Evolutionary conservation across 2,113 vertebrate species (phyloP).

Genomic region (Labeo rohita): DNA sequence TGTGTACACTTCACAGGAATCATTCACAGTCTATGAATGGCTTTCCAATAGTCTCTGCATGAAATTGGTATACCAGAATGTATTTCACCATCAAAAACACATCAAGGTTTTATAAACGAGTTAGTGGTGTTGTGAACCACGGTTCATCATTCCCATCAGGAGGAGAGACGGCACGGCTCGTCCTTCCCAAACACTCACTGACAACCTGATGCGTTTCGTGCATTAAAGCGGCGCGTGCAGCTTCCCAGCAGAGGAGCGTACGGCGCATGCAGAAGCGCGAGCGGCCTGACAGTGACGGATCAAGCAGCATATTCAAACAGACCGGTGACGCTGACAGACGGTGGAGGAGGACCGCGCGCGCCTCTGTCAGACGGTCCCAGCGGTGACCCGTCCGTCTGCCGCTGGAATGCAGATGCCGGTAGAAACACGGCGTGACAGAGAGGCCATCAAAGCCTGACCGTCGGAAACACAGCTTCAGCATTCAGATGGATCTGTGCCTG

Average conservation of each 20-base stretch:
- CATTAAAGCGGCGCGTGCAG: background rate
- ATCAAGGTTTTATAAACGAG: background rate
- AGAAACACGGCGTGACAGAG: conserved; percentile 16
- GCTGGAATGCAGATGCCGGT: conserved; percentile 40
- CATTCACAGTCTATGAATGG: background rate
- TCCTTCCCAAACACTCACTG: background rate
- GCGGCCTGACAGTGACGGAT: conserved; percentile 30
- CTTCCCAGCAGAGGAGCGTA: background rate
- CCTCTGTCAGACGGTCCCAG: conserved; percentile 33
- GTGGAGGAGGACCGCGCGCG: conserved; percentile 36
- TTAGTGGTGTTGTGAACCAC: background rate
- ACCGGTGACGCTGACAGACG: conserved; percentile 47
- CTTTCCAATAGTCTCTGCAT: background rate
- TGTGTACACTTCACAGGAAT: background rate
- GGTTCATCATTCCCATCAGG: background rate
- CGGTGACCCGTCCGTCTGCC: conserved; percentile 49
- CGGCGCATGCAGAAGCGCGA: background rate
- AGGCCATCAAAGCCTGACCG: conserved; percentile 12
- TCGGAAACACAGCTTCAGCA: background rate
- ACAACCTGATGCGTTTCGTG: background rate
- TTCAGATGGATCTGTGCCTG: background rate
- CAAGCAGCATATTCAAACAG: conserved; percentile 48
- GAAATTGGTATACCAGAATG: background rate
- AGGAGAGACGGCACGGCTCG: background rate
- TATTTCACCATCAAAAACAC: background rate